Conservation (phyloP, 2,888 invertebrate genomes). For the Homarus gammarus region DNA sequence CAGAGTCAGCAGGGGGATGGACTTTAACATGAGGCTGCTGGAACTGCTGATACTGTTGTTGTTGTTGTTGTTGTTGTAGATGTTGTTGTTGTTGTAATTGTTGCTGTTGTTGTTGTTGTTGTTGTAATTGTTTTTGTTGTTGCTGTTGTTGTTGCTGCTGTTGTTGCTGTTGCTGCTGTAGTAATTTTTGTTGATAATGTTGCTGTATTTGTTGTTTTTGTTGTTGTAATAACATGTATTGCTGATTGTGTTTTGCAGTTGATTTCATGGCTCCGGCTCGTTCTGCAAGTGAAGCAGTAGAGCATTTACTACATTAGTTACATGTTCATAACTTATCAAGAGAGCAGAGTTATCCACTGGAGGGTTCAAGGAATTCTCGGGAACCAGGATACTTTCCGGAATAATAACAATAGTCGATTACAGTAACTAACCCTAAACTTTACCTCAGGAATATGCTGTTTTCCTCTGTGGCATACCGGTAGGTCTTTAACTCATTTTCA, state of each 20-base stretch:
- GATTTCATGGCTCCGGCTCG: conserved; percentile 74
- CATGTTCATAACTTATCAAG: conserved; percentile 6
- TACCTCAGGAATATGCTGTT: not conserved
- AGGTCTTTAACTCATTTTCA: not conserved
- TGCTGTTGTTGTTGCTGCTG: conserved; percentile 85
- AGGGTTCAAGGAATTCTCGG: not conserved
- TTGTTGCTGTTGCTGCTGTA: conserved; percentile 70
- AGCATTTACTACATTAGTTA: conserved; percentile 43
- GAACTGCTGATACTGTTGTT: conserved; percentile 70
- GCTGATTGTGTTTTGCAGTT: conserved; percentile 67
- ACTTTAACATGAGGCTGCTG: conserved; percentile 75
- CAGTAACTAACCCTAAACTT: not conserved
- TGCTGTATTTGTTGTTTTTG: conserved; percentile 75
- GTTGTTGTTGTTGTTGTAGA: conserved; percentile 63
- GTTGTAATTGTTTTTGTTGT: conserved; percentile 79
- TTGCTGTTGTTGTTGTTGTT: conserved; percentile 79
- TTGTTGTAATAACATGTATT: conserved; percentile 74
- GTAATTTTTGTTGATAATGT: conserved; percentile 71
- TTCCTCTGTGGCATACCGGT: not conserved
- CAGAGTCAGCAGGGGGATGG: conserved; percentile 74
- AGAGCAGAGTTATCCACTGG: conserved; percentile 11
- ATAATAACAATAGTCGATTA: not conserved
- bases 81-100: conserved; percentile 71
- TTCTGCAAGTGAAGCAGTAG: conserved; percentile 71
- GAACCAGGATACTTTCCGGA: not conserved